phyloP scores from a whole-genome alignment of 1,140 invertebrate species.

The Belonocnema kinseyi region DNA sequence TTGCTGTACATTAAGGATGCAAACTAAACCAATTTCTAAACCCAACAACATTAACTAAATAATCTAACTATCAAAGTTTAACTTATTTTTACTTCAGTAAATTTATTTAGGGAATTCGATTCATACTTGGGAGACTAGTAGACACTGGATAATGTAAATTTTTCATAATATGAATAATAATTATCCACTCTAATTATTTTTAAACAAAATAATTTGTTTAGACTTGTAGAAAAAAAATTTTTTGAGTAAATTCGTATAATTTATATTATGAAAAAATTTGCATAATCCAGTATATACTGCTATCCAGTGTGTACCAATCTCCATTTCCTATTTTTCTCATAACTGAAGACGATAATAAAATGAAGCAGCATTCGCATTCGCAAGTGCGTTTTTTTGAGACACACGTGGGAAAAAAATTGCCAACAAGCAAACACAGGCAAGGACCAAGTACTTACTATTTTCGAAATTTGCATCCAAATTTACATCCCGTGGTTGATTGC shows the following conservation, averaged over 20 bases:
- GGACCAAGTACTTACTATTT: slow-evolving; percentile 70
- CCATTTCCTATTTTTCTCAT: neutral
- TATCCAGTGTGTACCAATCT: no score
- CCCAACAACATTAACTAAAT: slow-evolving; percentile 28
- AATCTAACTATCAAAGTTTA: neutral
- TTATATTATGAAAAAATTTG: neutral
- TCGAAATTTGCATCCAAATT: slow-evolving; percentile 65
- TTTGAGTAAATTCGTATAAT: no score
- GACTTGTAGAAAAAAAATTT: no score
- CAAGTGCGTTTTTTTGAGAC: slow-evolving; percentile 33
- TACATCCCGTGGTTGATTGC: slow-evolving; percentile 60
- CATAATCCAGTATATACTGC: neutral
- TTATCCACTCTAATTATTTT: no score
- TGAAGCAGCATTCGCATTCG: slow-evolving; percentile 7
- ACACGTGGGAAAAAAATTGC: slow-evolving; percentile 45
- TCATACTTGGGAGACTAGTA: no score
- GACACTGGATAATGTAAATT: no score
- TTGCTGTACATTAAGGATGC: slow-evolving; percentile 14
- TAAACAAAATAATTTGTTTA: no score
- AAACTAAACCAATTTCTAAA: neutral
- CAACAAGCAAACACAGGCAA: slow-evolving; percentile 55
- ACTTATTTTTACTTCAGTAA: no score
- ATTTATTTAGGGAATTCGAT: no score
- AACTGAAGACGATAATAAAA: neutral
- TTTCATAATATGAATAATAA: no score